Conservation (phyloP, 2,113 vertebrate species). For the Dasyornis broadbenti region DNA sequence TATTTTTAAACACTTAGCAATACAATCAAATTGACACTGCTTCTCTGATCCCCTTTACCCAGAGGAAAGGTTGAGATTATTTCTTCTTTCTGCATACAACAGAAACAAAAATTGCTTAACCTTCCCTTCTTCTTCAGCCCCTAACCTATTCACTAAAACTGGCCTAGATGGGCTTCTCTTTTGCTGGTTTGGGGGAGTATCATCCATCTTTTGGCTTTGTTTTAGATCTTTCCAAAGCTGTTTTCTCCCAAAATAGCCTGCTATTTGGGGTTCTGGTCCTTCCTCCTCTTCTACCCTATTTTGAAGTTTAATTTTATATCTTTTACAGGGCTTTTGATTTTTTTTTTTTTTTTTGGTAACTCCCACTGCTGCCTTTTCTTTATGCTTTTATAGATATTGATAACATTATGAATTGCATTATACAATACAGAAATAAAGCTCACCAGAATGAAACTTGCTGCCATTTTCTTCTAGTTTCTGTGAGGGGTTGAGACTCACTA, state of each 20-base stretch:
- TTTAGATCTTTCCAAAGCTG: not conserved
- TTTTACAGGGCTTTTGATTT: not conserved
- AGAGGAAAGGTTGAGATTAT: not conserved
- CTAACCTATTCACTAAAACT: not conserved
- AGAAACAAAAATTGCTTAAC: not conserved
- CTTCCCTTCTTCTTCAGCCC: not conserved
- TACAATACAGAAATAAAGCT: not conserved
- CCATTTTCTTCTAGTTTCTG: not conserved
- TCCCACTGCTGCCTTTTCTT: not conserved
- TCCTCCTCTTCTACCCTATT: not conserved
- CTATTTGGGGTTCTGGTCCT: not conserved
- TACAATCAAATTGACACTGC: not conserved
- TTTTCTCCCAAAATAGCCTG: not conserved
- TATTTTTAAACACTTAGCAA: not conserved
- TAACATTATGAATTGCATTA: not conserved
- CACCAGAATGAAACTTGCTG: not conserved
- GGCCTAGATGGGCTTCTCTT: not conserved
- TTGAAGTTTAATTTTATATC: conserved; percentile 7
- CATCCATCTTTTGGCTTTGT: not conserved
- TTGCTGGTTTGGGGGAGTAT: not conserved
- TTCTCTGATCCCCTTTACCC: not conserved
- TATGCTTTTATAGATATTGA: not conserved
- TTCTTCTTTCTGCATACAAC: not conserved
- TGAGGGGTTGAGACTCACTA: not conserved
- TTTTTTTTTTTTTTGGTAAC: not conserved